Evolutionary conservation across 2,888 invertebrate genomes (phyloP).

Genomic region (Acleris literana): DNA sequence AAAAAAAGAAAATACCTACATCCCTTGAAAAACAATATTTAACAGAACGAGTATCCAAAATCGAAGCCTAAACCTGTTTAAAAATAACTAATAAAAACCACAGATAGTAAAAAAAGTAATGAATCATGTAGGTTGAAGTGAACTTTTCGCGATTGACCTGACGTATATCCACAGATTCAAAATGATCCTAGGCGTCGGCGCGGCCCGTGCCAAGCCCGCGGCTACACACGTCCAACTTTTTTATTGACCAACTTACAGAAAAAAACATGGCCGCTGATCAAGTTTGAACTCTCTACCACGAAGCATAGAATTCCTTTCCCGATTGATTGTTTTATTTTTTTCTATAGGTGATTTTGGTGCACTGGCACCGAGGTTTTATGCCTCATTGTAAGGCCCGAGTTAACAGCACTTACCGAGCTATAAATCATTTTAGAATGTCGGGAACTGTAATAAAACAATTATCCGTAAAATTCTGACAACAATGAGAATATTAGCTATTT

Average conservation of each 20-base stretch:
- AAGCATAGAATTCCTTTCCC: conserved; percentile 39
- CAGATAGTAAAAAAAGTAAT: conserved; percentile 24
- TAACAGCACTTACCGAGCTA: conserved; percentile 35
- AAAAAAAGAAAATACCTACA: too few species aligned
- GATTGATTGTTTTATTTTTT: conserved; percentile 42
- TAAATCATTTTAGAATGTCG: conserved; percentile 36
- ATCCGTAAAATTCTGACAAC: conserved; percentile 31
- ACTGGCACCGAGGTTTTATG: conserved; percentile 53
- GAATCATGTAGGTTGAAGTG: conserved; percentile 32
- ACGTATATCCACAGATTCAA: conserved; percentile 50
- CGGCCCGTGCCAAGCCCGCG: conserved; percentile 70
- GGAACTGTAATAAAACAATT: conserved; percentile 36
- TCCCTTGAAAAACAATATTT: too few species aligned
- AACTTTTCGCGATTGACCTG: conserved; percentile 54
- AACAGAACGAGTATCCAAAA: too few species aligned
- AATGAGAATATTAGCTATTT: conserved; percentile 28
- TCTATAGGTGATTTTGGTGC: conserved; percentile 45
- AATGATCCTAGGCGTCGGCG: conserved; percentile 59
- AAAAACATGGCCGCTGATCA: conserved; percentile 18
- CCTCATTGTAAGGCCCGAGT: conserved; percentile 54
- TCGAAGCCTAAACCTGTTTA: neutral
- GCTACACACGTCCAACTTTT: conserved; percentile 49
- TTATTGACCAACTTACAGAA: conserved; percentile 38
- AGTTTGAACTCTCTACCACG: conserved; percentile 4
- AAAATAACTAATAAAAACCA: neutral